Evolutionary conservation across 1,140 invertebrate genomes (phyloP).

Genomic region (Conus betulinus): DNA sequence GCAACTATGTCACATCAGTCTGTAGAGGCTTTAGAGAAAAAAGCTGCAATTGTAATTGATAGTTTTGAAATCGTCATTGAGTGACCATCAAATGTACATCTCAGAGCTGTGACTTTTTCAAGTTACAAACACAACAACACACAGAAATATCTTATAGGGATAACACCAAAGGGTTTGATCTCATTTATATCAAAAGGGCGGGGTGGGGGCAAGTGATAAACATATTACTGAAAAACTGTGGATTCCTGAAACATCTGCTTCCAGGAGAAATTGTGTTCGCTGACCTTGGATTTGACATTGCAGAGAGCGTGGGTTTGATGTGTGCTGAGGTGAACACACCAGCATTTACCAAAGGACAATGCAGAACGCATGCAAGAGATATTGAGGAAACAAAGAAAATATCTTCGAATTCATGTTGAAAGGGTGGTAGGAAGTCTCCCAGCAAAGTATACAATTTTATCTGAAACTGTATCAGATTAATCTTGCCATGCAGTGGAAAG

Average conservation of each 20-base stretch:
- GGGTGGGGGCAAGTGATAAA: too few species aligned
- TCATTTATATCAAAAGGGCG: too few species aligned
- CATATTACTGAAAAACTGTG: too few species aligned
- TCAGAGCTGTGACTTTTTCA: slow-evolving; percentile 42
- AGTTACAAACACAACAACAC: slow-evolving; percentile 51
- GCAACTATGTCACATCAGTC: slow-evolving; percentile 49
- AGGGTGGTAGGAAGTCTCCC: slow-evolving; percentile 52
- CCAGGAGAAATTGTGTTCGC: too few species aligned
- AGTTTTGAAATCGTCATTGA: slow-evolving; percentile 59
- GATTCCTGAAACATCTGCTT: too few species aligned
- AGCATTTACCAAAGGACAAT: slow-evolving; percentile 48
- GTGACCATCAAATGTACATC: too few species aligned
- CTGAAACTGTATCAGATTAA: neutral
- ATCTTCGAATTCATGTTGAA: slow-evolving; percentile 64
- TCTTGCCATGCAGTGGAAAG: neutral
- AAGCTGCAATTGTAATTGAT: slow-evolving; percentile 51
- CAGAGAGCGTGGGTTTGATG: too few species aligned
- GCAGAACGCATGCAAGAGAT: slow-evolving; percentile 33
- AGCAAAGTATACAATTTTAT: slow-evolving; percentile 29
- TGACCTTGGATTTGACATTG: too few species aligned
- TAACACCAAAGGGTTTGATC: slow-evolving; percentile 52
- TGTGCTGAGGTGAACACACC: too few species aligned
- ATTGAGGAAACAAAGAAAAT: slow-evolving; percentile 51
- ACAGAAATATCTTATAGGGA: slow-evolving; percentile 46
- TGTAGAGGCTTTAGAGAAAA: slow-evolving; percentile 40